These are phyloP conservation scores for Macrosoma leucophasiata DNA, from an alignment of 2,888 invertebrate species.

Conservation along the genomic window DNA sequence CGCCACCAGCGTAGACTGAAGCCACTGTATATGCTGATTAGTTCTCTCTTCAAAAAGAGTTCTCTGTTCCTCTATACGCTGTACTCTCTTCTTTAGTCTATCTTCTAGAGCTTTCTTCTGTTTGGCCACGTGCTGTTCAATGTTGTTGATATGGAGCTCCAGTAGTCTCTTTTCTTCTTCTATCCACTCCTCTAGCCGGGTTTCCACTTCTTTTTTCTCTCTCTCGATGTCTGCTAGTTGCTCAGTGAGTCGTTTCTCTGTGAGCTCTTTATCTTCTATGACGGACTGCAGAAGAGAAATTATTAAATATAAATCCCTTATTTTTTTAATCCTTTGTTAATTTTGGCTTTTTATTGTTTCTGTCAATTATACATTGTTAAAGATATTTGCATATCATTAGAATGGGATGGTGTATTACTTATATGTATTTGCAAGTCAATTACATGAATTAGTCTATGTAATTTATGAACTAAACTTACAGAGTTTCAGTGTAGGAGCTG, in stretches of 20 bases:
- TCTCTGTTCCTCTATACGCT: conserved; percentile 37
- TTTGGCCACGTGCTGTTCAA: conserved; percentile 38
- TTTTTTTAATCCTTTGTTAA: no score
- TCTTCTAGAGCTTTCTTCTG: conserved; percentile 35
- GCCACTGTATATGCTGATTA: conserved; percentile 31
- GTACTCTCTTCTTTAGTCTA: conserved; percentile 35
- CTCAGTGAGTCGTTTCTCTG: conserved; percentile 32
- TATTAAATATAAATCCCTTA: no score
- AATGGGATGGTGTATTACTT: no score
- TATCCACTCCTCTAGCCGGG: conserved; percentile 37
- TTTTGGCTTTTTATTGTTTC: no score
- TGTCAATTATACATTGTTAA: no score
- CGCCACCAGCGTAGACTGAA: conserved; percentile 30
- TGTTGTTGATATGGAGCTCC: no score
- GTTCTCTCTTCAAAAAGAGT: conserved; percentile 34
- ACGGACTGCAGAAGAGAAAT: conserved; percentile 20
- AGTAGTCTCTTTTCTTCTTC: conserved; percentile 41
- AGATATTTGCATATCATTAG: no score
- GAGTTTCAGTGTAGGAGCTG: no score
- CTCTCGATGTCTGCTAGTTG: conserved; percentile 37
- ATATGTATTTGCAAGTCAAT: no score
- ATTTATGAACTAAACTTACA: no score
- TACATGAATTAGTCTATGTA: no score
- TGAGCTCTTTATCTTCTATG: conserved; percentile 22
- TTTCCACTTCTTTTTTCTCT: conserved; percentile 32